Evolutionary conservation across 2,113 vertebrate genomes (phyloP).

Genomic region (Oxyura jamaicensis): DNA sequence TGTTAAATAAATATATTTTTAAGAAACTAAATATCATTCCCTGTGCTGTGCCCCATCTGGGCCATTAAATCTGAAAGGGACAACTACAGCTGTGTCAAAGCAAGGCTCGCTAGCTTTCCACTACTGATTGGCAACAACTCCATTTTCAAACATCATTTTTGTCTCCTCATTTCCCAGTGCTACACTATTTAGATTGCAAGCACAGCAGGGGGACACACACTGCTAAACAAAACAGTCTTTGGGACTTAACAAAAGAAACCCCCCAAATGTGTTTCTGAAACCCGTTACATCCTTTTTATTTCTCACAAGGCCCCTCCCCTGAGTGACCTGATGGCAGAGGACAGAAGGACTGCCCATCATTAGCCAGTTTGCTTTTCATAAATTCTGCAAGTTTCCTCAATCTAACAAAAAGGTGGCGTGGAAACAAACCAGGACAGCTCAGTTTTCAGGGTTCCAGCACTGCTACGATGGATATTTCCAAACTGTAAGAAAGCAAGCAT

Average conservation of each 20-base stretch:
- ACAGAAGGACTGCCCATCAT: neutral
- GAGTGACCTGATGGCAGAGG: neutral
- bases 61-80: constrained; percentile 28
- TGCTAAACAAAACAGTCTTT: neutral
- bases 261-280: neutral
- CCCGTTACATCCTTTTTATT: neutral
- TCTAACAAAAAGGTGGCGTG: neutral
- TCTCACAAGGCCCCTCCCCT: neutral
- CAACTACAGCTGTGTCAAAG: constrained; percentile 27
- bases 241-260: neutral
- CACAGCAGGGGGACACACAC: neutral
- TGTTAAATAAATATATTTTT: constrained; percentile 40
- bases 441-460: neutral
- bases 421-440: neutral
- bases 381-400: neutral
- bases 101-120: neutral
- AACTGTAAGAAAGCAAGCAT: neutral
- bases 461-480: neutral
- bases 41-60: constrained; percentile 2
- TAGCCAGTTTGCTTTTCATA: neutral
- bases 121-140: constrained; percentile 2
- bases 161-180: neutral
- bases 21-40: neutral
- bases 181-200: neutral
- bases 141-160: neutral